These are phyloP conservation scores for Apocrypta bakeri DNA, from an alignment of 1,140 invertebrate genomes.

Conservation along the genomic window DNA sequence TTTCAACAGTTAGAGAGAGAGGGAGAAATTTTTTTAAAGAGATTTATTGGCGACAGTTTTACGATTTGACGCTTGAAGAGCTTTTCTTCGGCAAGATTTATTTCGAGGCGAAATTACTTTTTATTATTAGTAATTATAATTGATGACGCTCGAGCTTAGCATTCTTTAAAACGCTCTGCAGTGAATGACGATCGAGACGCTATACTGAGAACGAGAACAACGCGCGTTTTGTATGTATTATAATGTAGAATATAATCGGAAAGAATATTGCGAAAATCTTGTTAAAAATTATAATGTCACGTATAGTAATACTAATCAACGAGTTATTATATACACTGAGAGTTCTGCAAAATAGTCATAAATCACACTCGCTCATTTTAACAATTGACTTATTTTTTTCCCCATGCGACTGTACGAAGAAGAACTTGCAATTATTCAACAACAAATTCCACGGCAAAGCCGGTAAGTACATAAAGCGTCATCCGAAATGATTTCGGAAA, in stretches of 20 bases:
- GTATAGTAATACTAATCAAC: no score
- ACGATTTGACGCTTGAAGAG: slow-evolving; percentile 54
- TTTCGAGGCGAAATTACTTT: slow-evolving; percentile 49
- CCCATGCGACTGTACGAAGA: neutral
- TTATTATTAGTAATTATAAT: slow-evolving; percentile 53
- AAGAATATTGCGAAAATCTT: no score
- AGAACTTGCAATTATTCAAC: slow-evolving; percentile 27
- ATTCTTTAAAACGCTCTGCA: neutral
- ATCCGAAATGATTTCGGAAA: slow-evolving; percentile 44
- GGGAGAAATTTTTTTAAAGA: slow-evolving; percentile 45
- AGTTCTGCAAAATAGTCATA: no score
- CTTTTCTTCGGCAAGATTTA: slow-evolving; percentile 51
- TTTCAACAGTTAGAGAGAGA: slow-evolving; percentile 4
- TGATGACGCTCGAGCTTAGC: slow-evolving; percentile 25
- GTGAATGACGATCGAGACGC: neutral
- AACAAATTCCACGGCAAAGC: slow-evolving; percentile 39
- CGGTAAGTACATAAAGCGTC: slow-evolving; percentile 34
- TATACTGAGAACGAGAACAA: neutral
- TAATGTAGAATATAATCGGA: no score
- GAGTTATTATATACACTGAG: no score
- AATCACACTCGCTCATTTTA: neutral
- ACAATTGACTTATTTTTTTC: neutral
- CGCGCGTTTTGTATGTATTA: no score
- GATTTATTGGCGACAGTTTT: slow-evolving; percentile 54
- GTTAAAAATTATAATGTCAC: no score